Percentiles rank a stretch among this genome's conserved stretches.
Evolutionary conservation across 2,797 vertebrate species (phyloP).

Genomic region (Cyclura pinguis): DNA sequence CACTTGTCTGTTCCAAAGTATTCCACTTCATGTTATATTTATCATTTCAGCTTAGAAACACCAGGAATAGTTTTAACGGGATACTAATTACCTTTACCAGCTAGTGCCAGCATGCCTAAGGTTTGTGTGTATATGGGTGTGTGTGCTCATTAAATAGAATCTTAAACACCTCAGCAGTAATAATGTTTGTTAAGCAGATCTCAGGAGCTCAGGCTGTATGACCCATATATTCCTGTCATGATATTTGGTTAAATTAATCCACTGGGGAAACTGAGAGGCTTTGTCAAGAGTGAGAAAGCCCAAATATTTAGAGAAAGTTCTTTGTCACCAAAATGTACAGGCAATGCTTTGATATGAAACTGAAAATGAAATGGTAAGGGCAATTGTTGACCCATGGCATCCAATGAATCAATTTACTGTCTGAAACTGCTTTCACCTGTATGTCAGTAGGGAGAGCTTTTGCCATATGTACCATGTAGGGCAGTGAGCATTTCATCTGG

Average conservation of each 20-base stretch:
- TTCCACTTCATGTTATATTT: constrained; percentile 13
- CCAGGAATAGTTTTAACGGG: constrained; percentile 35
- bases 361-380: neutral
- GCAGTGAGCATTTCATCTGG: neutral
- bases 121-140: neutral
- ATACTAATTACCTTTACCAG: constrained; percentile 26
- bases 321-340: neutral
- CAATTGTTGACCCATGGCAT: neutral
- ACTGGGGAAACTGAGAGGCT: accelerated
- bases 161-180: constrained; percentile 14
- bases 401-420: neutral
- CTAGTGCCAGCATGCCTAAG: neutral
- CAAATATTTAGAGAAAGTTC: neutral
- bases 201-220: constrained; percentile 15
- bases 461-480: neutral
- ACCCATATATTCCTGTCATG: neutral
- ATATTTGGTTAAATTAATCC: neutral
- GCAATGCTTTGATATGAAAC: neutral
- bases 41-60: neutral
- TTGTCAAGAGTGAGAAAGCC: neutral
- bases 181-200: constrained; percentile 7
- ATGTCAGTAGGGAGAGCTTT: neutral
- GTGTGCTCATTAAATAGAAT: constrained; percentile 20
- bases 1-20: neutral
- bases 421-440: neutral